Percentiles rank a stretch among this genome's conserved stretches.
Conservation (phyloP, 1,140 invertebrate species). For the Ips nitidus region DNA sequence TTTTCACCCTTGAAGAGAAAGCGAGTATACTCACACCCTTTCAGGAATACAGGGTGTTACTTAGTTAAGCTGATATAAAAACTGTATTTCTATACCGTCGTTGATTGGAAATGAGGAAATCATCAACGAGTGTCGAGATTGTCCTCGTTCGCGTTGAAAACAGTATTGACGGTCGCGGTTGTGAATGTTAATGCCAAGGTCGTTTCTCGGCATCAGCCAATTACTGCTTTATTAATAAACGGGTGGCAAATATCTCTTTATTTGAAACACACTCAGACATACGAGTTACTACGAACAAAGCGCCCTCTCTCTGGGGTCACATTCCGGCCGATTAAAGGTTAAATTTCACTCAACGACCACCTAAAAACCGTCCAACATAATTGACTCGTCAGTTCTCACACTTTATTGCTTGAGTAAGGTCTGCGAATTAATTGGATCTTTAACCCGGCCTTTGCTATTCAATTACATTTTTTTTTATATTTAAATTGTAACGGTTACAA, state of each 20-base stretch:
- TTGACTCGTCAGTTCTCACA: too few species aligned
- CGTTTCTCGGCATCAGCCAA: constrained; percentile 19
- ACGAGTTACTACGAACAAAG: neutral
- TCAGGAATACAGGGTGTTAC: too few species aligned
- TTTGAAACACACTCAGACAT: neutral
- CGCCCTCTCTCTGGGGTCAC: neutral
- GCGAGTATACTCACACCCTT: too few species aligned
- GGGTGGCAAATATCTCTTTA: neutral
- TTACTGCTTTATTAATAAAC: constrained; percentile 23
- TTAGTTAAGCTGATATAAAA: too few species aligned
- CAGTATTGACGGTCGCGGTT: neutral
- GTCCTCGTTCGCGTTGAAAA: neutral
- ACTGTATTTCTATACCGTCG: neutral
- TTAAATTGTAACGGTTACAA: too few species aligned
- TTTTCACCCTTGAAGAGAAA: too few species aligned
- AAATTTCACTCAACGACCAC: too few species aligned
- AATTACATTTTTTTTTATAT: too few species aligned
- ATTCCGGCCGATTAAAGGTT: neutral
- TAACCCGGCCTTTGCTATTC: too few species aligned
- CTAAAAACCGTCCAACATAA: too few species aligned
- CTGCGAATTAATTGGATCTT: too few species aligned
- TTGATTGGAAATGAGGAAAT: neutral
- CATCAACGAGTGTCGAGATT: neutral
- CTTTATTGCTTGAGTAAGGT: too few species aligned
- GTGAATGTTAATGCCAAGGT: constrained; percentile 29